These are phyloP conservation scores for Dynastes tityus DNA, from an alignment of 2,888 invertebrate species.

Conservation along the genomic window DNA sequence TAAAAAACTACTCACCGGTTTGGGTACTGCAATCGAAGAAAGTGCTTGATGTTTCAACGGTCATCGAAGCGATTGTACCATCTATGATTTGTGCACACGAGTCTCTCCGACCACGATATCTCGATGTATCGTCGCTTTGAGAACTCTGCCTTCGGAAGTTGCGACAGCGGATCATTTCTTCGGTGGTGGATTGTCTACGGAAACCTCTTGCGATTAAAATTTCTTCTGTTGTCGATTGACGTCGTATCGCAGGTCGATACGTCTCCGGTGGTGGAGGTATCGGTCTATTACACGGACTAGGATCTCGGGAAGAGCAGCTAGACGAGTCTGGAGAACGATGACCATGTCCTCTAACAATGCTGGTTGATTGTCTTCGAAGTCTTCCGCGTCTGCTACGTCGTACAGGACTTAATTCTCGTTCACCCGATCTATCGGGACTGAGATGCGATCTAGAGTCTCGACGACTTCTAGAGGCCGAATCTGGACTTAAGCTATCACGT, in stretches of 20 bases:
- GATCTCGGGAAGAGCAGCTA: constrained; percentile 88
- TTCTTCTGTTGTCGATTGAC: constrained; percentile 94
- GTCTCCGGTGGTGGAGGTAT: constrained; percentile 70
- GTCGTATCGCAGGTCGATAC: constrained; percentile 83
- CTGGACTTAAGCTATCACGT: constrained; percentile 91
- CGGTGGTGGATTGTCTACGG: constrained; percentile 90
- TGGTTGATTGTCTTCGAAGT: constrained; percentile 85
- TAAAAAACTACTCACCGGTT: constrained; percentile 80
- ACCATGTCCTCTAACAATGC: constrained; percentile 75
- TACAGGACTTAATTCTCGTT: constrained; percentile 85
- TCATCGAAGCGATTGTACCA: constrained; percentile 93
- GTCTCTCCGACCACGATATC: constrained; percentile 83
- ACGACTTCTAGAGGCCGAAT: constrained; percentile 84
- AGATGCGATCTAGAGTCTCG: constrained; percentile 85
- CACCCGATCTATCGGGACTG: constrained; percentile 87
- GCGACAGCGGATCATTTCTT: constrained; percentile 93
- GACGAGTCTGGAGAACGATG: constrained; percentile 80
- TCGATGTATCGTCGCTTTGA: constrained; percentile 87
- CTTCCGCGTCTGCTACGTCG: constrained; percentile 80
- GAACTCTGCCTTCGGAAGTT: constrained; percentile 93
- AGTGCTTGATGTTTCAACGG: constrained; percentile 92
- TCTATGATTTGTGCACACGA: constrained; percentile 93
- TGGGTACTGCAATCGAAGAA: constrained; percentile 95
- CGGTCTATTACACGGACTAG: constrained; percentile 83
- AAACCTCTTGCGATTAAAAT: constrained; percentile 93